These are phyloP conservation scores for Mus spicilegus DNA, from an alignment of 2,113 vertebrate species.

Conservation along the genomic window DNA sequence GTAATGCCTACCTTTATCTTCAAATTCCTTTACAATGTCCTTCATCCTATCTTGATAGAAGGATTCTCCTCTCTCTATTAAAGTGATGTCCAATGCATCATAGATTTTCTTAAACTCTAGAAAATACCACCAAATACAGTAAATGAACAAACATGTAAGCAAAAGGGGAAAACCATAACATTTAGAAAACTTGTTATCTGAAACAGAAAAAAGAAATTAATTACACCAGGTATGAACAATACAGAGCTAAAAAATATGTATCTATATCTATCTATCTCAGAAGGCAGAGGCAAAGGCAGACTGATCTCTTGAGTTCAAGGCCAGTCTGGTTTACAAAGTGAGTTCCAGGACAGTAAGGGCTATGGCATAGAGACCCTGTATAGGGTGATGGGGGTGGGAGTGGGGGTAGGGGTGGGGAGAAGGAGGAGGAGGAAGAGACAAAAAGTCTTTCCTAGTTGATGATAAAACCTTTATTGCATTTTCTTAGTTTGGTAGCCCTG, in stretches of 20 bases:
- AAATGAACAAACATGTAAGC: constrained; percentile 48
- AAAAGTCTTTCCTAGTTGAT: not conserved
- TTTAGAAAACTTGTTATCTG: not conserved
- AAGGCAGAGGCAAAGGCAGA: not conserved
- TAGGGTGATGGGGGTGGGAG: too few relatives aligned
- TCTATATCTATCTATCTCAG: too few relatives aligned
- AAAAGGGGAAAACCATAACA: not conserved
- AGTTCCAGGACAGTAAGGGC: not conserved
- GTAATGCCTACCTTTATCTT: constrained; percentile 88
- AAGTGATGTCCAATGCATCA: constrained; percentile 90
- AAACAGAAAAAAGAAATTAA: constrained; percentile 5
- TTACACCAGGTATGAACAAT: not conserved
- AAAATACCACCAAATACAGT: constrained; percentile 43
- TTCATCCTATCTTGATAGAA: constrained; percentile 96
- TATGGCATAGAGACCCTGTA: not conserved
- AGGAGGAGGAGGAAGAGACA: not conserved
- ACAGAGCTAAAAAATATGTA: not conserved
- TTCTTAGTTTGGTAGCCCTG: not conserved
- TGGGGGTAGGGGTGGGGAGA: too few relatives aligned
- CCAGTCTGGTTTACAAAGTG: not conserved
- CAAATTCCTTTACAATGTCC: constrained; percentile 92
- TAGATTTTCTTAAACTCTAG: constrained; percentile 98
- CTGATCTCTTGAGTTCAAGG: not conserved
- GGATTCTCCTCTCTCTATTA: constrained; percentile 95
- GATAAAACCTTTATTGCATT: not conserved